Conservation (phyloP, 1,140 invertebrate genomes). For the Apis dorsata region DNA sequence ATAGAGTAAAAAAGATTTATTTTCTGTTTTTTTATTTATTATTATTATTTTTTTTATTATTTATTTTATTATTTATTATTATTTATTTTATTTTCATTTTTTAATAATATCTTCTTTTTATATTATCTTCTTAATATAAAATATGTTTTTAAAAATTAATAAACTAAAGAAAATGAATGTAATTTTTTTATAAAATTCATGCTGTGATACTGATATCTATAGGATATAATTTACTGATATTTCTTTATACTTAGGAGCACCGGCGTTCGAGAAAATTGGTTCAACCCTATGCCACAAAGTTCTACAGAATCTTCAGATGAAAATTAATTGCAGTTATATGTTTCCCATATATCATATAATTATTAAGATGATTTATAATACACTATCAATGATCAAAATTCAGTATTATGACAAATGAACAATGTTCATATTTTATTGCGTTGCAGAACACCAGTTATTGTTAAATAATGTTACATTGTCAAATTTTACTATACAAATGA, state of each 20-base stretch:
- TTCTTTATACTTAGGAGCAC: constrained; percentile 73
- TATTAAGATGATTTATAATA: constrained; percentile 60
- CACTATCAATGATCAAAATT: constrained; percentile 30
- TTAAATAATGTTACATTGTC: background rate
- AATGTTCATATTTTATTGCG: constrained; percentile 28
- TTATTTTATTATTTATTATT: too few relatives aligned
- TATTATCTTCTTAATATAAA: background rate
- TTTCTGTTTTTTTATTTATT: background rate
- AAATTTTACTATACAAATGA: background rate
- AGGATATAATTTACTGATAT: background rate
- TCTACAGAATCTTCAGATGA: constrained; percentile 80
- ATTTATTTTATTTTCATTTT: background rate
- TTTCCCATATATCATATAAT: constrained; percentile 60
- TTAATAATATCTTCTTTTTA: background rate
- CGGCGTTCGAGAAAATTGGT: constrained; percentile 84
- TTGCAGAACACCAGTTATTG: background rate
- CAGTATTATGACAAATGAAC: constrained; percentile 8
- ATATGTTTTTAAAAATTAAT: background rate
- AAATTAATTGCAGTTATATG: constrained; percentile 59
- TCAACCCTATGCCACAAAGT: constrained; percentile 83
- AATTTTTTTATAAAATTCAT: background rate
- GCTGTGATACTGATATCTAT: background rate
- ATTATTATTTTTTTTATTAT: background rate
- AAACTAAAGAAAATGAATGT: background rate
- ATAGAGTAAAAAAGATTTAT: background rate